Evolutionary conservation across 2,797 vertebrate genomes (phyloP).

Genomic region (Lacerta bilineata): DNA sequence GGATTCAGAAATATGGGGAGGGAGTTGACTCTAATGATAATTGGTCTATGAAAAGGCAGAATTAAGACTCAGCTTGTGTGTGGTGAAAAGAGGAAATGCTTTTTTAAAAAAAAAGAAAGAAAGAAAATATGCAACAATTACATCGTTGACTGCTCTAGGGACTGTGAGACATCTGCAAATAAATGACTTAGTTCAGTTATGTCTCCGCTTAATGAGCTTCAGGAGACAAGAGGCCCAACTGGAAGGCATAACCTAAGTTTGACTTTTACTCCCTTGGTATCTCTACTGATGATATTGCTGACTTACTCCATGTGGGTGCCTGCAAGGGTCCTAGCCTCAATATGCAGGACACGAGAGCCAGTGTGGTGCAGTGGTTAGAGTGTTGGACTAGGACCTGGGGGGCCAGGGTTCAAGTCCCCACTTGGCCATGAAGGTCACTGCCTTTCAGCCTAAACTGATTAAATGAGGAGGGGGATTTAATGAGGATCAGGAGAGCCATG

Average conservation of each 20-base stretch:
- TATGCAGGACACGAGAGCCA: too few species aligned
- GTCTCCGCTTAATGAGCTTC: background rate
- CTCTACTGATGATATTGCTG: background rate
- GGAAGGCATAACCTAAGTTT: background rate
- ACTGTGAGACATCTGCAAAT: slow-evolving; percentile 48
- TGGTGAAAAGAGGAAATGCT: slow-evolving; percentile 44
- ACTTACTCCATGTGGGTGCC: too few species aligned
- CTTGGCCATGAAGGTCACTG: too few species aligned
- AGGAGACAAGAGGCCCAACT: background rate
- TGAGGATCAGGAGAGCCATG: too few species aligned
- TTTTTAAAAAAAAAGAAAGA: slow-evolving; percentile 43
- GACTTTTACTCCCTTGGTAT: background rate
- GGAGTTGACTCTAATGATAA: slow-evolving; percentile 59
- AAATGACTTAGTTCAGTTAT: background rate
- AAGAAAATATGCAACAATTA: slow-evolving; percentile 50
- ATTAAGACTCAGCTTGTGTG: slow-evolving; percentile 37
- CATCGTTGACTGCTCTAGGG: slow-evolving; percentile 51
- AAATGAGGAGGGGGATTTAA: too few species aligned
- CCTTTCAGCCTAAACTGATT: too few species aligned
- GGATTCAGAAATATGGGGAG: slow-evolving; percentile 51
- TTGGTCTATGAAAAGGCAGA: slow-evolving; percentile 57
- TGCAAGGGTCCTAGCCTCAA: too few species aligned
- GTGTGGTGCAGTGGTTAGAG: too few species aligned
- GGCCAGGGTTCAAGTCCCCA: too few species aligned
- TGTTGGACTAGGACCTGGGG: too few species aligned